Base-by-base conservation (phyloP, 2,888 invertebrate species). In the Gryllus longicercus region DNA sequence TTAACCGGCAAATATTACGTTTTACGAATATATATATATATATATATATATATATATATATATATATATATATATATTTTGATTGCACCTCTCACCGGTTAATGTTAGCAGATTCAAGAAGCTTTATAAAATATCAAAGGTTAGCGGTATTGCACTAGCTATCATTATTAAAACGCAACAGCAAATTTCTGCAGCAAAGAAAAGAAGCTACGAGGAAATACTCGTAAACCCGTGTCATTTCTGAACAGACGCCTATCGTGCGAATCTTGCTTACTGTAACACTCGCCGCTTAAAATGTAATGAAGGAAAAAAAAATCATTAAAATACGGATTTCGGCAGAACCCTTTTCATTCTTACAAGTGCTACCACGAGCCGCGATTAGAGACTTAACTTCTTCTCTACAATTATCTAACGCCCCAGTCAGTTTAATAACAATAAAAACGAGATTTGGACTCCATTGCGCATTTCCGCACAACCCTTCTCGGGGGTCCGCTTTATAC, bases 371-470 rank as follows among this genome's bases (percentile, higher is more conserved):
- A 63, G n/a, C 63, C n/a, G 63, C 63, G 63, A 63, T 63, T 63
- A 63, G n/a, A 14, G 63, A 63, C 63, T 63, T 63, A 63, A 63
- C 63, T 63, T 63, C 63, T 63, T 63, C 63, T 63, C 16, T 63
- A 63, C 63, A 63, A 63, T 63, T 63, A 63, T 63, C 63, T 63
- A 63, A 63, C 63, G 63, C 63, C 63, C 63, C 63, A 63, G 63
- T 63, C 63, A 63, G 63, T 63, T 63, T 63, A 63, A 63, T 63
- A 63, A 63, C 63, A 63, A 63, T 63, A 63, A 63, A 63, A 63
- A 63, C 63, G 63, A 63, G 63, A 63, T 63, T 63, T 63, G 63
- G 63, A 63, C 63, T 63, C 63, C 63, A 63, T 63, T 63, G 63
- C 63, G 63, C 63, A n/a, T 63, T 63, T 63, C 14, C 63, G 14